Evolutionary conservation across 2,113 vertebrate species (phyloP).

Genomic region (Mastomys coucha): DNA sequence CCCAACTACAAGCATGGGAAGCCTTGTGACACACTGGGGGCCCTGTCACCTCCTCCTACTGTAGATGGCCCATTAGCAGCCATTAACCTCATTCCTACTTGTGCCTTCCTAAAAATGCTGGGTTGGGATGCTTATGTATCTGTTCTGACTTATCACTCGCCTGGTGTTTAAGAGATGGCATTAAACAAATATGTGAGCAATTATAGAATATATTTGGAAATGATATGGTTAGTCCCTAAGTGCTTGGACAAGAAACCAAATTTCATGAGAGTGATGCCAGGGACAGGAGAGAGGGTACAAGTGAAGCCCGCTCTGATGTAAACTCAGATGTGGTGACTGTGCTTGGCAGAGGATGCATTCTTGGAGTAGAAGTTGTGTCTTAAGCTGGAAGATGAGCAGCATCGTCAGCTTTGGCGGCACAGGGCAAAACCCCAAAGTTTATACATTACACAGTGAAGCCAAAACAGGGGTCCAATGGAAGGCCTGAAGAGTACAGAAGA

Average conservation of each 20-base stretch:
- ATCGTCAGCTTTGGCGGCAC: rapidly evolving
- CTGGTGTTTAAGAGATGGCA: conserved; percentile 75
- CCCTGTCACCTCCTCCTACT: neutral
- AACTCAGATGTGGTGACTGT: neutral
- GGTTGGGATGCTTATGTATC: conserved; percentile 9
- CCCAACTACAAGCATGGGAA: neutral
- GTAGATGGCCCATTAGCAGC: neutral
- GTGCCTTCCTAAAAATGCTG: conserved; percentile 13
- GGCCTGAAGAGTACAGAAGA: neutral
- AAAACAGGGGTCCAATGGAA: neutral
- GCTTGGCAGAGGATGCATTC: neutral
- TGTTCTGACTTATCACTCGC: neutral
- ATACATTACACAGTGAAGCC: neutral
- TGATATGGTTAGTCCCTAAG: conserved; percentile 50
- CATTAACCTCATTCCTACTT: neutral
- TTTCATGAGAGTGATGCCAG: neutral
- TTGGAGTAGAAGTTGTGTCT: neutral
- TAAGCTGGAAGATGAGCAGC: neutral
- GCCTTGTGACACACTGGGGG: neutral
- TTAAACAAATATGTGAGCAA: conserved; percentile 63
- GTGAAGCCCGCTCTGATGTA: neutral
- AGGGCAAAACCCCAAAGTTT: neutral
- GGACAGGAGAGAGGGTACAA: neutral
- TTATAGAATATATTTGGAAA: conserved; percentile 75
- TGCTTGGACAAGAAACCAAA: conserved; percentile 40